A percentile compares a stretch with the other conserved stretches of the same genome.
phyloP scores from a whole-genome alignment of 2,797 vertebrate species.

The Sternarchorhynchus goeldii region DNA sequence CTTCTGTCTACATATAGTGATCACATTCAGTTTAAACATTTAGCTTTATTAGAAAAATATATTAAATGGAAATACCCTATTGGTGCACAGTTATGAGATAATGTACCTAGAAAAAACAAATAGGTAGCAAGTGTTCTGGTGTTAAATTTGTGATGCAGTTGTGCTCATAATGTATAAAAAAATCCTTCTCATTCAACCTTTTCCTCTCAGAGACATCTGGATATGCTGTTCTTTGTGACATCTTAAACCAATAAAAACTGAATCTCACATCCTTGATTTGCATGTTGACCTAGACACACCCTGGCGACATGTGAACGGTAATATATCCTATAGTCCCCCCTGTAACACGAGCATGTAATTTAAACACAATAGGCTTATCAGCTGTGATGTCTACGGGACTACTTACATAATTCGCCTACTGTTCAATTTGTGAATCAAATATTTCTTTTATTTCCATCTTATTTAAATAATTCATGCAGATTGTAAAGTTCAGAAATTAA shows the following conservation, averaged over 20 bases:
- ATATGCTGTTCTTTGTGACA: constrained; percentile 28
- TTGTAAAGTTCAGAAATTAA: background rate
- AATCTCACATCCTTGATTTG: background rate
- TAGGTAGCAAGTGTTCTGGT: too few species aligned
- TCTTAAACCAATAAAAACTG: constrained; percentile 32
- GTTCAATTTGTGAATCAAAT: too few species aligned
- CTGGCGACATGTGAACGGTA: background rate
- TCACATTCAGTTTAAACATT: too few species aligned
- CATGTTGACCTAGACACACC: constrained; percentile 12
- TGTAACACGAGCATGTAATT: constrained; percentile 27
- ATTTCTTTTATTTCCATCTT: background rate
- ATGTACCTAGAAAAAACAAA: too few species aligned
- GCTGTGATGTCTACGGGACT: background rate
- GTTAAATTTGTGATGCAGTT: too few species aligned
- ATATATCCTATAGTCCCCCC: background rate
- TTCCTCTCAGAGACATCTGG: background rate
- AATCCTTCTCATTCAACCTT: background rate
- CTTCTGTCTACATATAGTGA: too few species aligned
- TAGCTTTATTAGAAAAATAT: too few species aligned
- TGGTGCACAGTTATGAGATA: too few species aligned
- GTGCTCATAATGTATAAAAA: too few species aligned
- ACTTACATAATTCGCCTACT: background rate
- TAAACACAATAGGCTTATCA: background rate
- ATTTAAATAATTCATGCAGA: background rate
- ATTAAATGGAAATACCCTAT: too few species aligned